A percentile compares a stretch with the other conserved stretches of the same genome.
Conservation (phyloP, 2,113 vertebrate species). For the Felis chaus region DNA sequence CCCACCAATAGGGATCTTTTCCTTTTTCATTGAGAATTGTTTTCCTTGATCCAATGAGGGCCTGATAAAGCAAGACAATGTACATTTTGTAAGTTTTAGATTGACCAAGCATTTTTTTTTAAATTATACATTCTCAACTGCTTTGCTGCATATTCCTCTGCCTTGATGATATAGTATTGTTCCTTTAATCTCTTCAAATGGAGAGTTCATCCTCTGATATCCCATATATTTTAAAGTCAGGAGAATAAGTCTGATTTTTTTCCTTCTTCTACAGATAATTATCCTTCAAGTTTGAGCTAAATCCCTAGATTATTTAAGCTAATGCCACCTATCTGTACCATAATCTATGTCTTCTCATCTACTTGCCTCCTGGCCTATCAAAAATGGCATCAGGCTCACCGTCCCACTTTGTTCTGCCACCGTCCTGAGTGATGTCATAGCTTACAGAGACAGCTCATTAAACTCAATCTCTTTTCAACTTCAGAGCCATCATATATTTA, state of each 20-base stretch:
- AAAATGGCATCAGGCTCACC: background rate
- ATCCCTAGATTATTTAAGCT: background rate
- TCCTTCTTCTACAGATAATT: background rate
- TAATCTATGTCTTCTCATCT: background rate
- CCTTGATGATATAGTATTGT: background rate
- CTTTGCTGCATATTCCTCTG: background rate
- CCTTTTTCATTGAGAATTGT: slow-evolving; percentile 63
- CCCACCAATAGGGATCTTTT: slow-evolving; percentile 70
- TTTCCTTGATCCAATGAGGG: slow-evolving; percentile 53
- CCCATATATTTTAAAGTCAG: background rate
- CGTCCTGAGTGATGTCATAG: background rate
- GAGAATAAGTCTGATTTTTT: background rate
- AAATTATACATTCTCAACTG: background rate
- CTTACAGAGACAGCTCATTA: background rate
- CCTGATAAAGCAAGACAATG: slow-evolving; percentile 62
- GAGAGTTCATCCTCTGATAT: background rate
- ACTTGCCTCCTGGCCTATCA: background rate
- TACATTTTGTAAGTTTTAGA: background rate
- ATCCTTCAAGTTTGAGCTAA: background rate
- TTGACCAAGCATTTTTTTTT: background rate
- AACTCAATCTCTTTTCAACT: background rate
- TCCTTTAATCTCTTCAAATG: background rate
- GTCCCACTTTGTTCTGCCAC: background rate
- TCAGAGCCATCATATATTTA: background rate
- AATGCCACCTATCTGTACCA: background rate